Conservation (phyloP, 2,888 invertebrate species). For the Hyppa rectilinea region DNA sequence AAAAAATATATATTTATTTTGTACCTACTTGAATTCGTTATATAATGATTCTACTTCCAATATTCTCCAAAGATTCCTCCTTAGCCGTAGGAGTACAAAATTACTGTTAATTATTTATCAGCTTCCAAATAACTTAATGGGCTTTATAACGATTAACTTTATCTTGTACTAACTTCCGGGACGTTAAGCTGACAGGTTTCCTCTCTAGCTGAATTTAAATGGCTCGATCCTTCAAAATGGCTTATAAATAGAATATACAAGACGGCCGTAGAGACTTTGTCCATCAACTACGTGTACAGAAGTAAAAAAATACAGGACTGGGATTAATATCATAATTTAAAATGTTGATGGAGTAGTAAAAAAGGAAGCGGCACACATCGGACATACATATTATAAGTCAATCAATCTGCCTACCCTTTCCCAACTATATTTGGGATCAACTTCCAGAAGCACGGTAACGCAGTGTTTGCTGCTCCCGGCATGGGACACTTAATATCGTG, state of each 20-base stretch:
- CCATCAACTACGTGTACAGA: not conserved
- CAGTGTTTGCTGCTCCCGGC: no score
- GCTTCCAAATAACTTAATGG: slow-evolving; percentile 11
- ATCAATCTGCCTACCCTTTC: no score
- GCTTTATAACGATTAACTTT: slow-evolving; percentile 20
- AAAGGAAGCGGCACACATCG: not conserved
- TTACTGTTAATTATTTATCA: slow-evolving; percentile 17
- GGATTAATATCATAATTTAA: not conserved
- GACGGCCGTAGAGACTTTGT: not conserved
- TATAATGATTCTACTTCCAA: not conserved
- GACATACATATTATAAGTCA: no score
- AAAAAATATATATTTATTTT: no score
- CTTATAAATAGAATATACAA: not conserved
- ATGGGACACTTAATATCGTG: no score
- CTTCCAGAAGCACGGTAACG: no score
- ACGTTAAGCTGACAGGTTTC: slow-evolving; percentile 20
- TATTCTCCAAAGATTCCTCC: not conserved
- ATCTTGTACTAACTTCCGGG: slow-evolving; percentile 19
- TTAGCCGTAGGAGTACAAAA: not conserved
- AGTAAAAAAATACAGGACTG: not conserved
- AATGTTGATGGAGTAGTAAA: not conserved
- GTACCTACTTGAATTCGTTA: not conserved
- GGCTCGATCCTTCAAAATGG: not conserved
- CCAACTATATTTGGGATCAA: no score
- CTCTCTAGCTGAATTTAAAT: slow-evolving; percentile 17